Evolutionary conservation across 1,140 invertebrate species (phyloP), one percentile per base, ranked within the genome.

Genomic region (Drosophila willistoni): DNA sequence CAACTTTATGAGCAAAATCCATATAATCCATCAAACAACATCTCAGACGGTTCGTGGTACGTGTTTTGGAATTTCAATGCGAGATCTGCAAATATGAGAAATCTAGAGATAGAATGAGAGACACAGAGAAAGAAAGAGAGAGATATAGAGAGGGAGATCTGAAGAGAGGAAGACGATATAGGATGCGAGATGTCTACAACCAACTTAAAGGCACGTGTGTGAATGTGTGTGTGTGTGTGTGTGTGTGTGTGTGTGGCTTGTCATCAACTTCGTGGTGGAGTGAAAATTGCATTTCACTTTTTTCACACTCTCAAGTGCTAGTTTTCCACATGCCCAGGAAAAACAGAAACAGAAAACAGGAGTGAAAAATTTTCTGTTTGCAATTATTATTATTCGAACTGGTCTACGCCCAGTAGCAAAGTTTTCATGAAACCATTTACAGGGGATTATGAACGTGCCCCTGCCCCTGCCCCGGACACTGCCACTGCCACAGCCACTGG

Each of bases 11-110:
- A 63, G 75, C 89, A 85, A 90, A 91, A 85, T 90, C 81, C 81
- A 89, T 82, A 91, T 90, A 90, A 90, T 90, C 89, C 89, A 90
- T 91, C 87, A 90, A 77, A 82, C 64, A 85, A 89, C 70, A 82
- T 84, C 87, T 90, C 87, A 91, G 83, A 90, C 84, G 74, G 41
- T 66, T 61, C 42, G 61, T 56, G 44, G 74, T 81, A 87, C 87
- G 87, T 90, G 87, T 84, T 78, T 59, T 51, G 68, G 87, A 91
- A 90, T 90, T 81, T 77, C 70, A 90, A 87, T 89, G 64, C 33
- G 66, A 74, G 87, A 90, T 90, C 68, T 61, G 68, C 65, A 59
- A 61, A 29, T 6, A 29, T 29, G 29, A 29, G 29, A 29, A 29
- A 29, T 29, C 29, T 29, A 29, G 29, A 29, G 29, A 29, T 29